phyloP scores from a whole-genome alignment of 1,140 invertebrate genomes.

The Psix sp. region DNA sequence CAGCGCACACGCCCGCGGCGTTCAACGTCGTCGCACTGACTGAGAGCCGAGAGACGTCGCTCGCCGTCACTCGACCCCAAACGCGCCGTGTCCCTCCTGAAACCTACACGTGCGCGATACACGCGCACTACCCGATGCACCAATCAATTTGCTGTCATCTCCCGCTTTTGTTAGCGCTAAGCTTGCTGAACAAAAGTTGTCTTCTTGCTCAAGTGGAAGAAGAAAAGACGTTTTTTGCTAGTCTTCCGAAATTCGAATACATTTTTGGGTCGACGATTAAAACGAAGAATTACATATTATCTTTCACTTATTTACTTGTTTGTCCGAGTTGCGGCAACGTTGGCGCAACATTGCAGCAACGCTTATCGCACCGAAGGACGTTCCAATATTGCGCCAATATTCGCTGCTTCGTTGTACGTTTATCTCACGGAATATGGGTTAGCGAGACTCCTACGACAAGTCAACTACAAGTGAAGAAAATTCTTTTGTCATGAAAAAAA shows the following conservation, averaged over 20 bases:
- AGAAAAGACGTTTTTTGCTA: too few species aligned
- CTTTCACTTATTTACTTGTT: too few species aligned
- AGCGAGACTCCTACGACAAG: slow-evolving; percentile 27
- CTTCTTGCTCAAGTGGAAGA: too few species aligned
- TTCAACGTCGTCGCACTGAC: slow-evolving; percentile 39
- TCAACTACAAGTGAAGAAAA: too few species aligned
- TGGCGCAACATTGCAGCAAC: slow-evolving; percentile 42
- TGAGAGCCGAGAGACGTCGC: slow-evolving; percentile 22
- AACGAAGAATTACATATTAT: too few species aligned
- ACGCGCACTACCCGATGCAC: slow-evolving; percentile 21
- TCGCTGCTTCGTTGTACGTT: slow-evolving; percentile 21
- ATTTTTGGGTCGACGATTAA: too few species aligned
- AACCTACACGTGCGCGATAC: slow-evolving; percentile 49
- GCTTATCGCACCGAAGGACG: slow-evolving; percentile 42
- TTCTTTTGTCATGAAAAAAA: neutral
- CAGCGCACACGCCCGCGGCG: slow-evolving; percentile 25
- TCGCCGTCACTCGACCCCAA: slow-evolving; percentile 19
- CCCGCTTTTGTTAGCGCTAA: too few species aligned
- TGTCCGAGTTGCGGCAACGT: slow-evolving; percentile 20
- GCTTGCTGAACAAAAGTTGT: slow-evolving; percentile 4
- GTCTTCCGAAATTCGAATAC: too few species aligned
- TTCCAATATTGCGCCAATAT: slow-evolving; percentile 43
- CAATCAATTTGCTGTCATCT: slow-evolving; percentile 38
- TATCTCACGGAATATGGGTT: slow-evolving; percentile 39
- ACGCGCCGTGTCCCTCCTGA: slow-evolving; percentile 39